phyloP scores from a whole-genome alignment of 2,888 invertebrate genomes.

The Melanotus villosus region DNA sequence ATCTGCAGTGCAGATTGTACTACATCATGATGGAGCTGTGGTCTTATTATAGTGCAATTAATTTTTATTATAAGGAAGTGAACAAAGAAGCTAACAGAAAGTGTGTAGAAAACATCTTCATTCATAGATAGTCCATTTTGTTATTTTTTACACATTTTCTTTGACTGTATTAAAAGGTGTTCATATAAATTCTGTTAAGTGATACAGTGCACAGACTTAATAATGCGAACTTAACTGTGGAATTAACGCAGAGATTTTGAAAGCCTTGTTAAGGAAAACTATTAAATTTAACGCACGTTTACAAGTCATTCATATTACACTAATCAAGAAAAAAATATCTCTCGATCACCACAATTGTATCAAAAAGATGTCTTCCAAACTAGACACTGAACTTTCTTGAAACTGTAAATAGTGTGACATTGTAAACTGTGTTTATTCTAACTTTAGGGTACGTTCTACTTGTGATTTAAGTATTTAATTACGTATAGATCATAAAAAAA shows the following conservation, averaged over 20 bases:
- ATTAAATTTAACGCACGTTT: neutral
- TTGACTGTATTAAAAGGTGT: constrained; percentile 5
- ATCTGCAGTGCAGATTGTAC: constrained; percentile 50
- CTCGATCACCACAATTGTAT: too few species aligned
- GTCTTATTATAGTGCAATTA: constrained; percentile 41
- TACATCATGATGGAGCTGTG: constrained; percentile 38
- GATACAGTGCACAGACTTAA: constrained; percentile 10
- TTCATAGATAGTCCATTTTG: neutral
- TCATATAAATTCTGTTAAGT: constrained; percentile 9
- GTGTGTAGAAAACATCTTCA: neutral
- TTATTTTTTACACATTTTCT: constrained; percentile 5
- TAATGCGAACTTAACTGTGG: neutral
- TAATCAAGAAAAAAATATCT: too few species aligned
- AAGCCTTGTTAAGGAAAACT: neutral
- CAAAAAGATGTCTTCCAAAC: constrained; percentile 6
- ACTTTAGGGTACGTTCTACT: constrained; percentile 13
- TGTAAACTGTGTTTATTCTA: neutral
- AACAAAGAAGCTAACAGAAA: neutral
- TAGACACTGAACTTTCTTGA: neutral
- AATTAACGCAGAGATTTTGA: neutral
- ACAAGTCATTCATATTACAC: too few species aligned
- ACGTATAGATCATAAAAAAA: constrained; percentile 17
- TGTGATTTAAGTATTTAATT: constrained; percentile 34
- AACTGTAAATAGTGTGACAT: neutral
- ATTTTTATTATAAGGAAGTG: constrained; percentile 10